Evolutionary conservation across 2,113 vertebrate genomes (phyloP), one percentile per base, ranked within the genome.

Genomic region (Eptesicus fuscus): DNA sequence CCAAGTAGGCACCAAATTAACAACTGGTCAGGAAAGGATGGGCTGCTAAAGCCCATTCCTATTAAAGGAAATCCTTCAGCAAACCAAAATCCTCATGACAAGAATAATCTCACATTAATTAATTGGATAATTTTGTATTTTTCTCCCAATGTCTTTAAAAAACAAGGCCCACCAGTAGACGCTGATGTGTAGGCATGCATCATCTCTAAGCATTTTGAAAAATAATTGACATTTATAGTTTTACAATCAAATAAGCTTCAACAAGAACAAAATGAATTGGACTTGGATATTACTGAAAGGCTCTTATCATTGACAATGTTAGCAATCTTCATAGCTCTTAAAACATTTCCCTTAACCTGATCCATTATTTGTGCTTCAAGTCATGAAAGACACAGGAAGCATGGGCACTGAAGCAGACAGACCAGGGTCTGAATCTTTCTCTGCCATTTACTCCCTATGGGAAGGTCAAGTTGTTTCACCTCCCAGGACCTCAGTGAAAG

Each of bases 221-320:
- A 91, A 83, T 9, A 32, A 35, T 30, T 42, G 40, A 47, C 42
- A 65, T 51, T 65, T 40, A 18, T 20, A 51, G 40, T 53, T 80
- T 84, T 83, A 77, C 13, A 91, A 80, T 49, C 37, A 94, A 70
- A 76, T 32, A 73, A 83, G 28, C 9, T 65, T 17, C 10, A 86
- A 44, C 13, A 83, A 61, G 30, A 87, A 25, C 23, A 59, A 56
- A 35, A 70, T 17, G 30, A 69, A 86, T 22, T 44, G 30, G 22
- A 76, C n/a, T 79, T 74, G 18, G 7, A 63, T 74, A 3, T 59
- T 69, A 69, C 56, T 23, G 73, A 32, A 67, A 83, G 12, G 25
- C 17, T 74, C 30, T 93, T 32, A 10, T n/a, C 90, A 12, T 30
- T 12, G 7, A 91, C 59, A 67, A 89, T 37, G n/a, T 28, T 51